Base-by-base conservation (phyloP, 2,113 vertebrate genomes). In the Labrus mixtus region DNA sequence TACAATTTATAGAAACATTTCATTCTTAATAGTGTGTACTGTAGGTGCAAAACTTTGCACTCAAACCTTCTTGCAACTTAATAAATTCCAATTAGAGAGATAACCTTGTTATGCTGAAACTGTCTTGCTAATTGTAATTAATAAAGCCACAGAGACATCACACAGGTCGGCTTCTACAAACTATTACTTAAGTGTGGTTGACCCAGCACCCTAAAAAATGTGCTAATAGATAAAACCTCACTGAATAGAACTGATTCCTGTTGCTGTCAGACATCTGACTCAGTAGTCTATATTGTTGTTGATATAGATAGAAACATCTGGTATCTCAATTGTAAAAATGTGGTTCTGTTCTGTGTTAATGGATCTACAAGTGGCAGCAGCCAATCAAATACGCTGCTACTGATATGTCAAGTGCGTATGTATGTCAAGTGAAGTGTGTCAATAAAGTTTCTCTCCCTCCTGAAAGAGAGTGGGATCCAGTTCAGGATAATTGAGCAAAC, bases 51-150 rank as follows among this genome's bases (percentile, higher is more conserved):
- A 37, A 58, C 7, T 39, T 57, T 12, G 23, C 50, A 46, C 29
- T 68, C 20, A 48, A 8, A 59, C 23, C 7, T 0, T n/a, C 11
- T 46, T 46, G 43, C 46, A 19, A n/a, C 46, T 48, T 70, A 66
- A 61, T 68, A 64, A 16, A 54, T 72, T 63, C 10, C 3, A 59
- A 45, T 63, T 71, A 54, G 29, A 16, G 10, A 61, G 11, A 59
- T 45, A 78, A 37, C 17, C 3, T 16, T 23, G 22, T 36, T 62
- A 56, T 58, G 1, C 43, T 57, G 13, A 73, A 58, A 57, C 25
- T 37, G 57, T 23, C 58, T 46, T 12, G n/a, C 29, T 53, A 79
- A 66, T 16, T 71, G 15, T 62, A 41, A 64, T 59, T 63, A 73
- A 73, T 58, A 69, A 53, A 63, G 22, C 22, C 46, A 20, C 1